These are phyloP conservation scores for Sycophila texana DNA, from an alignment of 2,888 invertebrate genomes.

Conservation along the genomic window DNA sequence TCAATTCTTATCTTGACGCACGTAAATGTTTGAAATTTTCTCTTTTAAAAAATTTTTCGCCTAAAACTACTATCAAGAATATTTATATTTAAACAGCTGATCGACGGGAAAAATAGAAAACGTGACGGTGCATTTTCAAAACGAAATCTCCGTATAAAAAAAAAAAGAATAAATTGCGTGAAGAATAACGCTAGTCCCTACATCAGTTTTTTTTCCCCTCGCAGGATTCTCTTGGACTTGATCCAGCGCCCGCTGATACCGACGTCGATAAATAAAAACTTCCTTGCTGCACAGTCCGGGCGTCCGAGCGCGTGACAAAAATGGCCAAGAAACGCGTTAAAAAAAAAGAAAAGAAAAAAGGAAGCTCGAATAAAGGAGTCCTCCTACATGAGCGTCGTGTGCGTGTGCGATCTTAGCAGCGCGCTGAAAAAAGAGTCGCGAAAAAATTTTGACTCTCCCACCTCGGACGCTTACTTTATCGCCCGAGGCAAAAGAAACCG, in stretches of 20 bases:
- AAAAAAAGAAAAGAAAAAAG: no score
- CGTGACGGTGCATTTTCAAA: background rate
- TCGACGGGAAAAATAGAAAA: no score
- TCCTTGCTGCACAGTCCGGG: slow-evolving; percentile 23
- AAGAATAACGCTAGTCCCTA: slow-evolving; percentile 35
- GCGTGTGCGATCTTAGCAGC: background rate
- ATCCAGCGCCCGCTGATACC: slow-evolving; percentile 36
- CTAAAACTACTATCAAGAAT: no score
- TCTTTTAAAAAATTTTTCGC: no score
- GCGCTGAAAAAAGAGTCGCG: background rate
- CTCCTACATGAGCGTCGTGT: slow-evolving; percentile 26
- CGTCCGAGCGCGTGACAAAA: slow-evolving; percentile 48
- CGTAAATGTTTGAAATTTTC: no score
- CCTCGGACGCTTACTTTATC: background rate
- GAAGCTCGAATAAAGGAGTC: slow-evolving; percentile 39
- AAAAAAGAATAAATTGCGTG: slow-evolving; percentile 4
- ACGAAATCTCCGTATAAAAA: background rate
- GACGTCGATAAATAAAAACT: slow-evolving; percentile 51
- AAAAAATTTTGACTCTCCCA: background rate
- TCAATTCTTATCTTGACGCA: no score
- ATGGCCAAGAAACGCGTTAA: slow-evolving; percentile 48
- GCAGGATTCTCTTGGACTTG: slow-evolving; percentile 36
- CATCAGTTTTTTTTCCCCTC: slow-evolving; percentile 17
- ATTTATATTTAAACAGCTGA: no score
- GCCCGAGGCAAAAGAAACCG: slow-evolving; percentile 10